Base-by-base conservation (phyloP, 2,888 invertebrate genomes). In the Homarus gammarus region DNA sequence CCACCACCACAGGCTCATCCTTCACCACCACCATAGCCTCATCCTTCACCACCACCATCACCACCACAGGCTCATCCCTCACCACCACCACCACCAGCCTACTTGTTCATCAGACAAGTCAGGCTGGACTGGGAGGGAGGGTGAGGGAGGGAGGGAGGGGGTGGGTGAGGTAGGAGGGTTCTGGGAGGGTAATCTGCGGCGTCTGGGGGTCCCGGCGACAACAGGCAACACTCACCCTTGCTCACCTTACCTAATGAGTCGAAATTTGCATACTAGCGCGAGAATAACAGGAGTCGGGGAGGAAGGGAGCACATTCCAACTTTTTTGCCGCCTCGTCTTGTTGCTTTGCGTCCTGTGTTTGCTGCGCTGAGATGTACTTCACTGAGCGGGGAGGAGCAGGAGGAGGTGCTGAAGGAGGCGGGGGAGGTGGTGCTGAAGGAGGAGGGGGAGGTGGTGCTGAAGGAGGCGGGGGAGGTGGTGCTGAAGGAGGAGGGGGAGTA, bases 201-300 rank as follows among this genome's bases (percentile, higher is more conserved):
- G n/a, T n/a, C n/a, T n/a, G n/a, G n/a, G n/a, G n/a, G n/a, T n/a
- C n/a, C n/a, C n/a, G n/a, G n/a, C n/a, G n/a, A n/a, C n/a, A 27
- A 22, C 84, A 84, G n/a, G 40, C 73, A 73, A 84, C 51, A 75
- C 56, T 75, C 73, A 27, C 56, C 84, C 75, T 72, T 84, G 75
- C 84, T 73, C 33, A 73, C 33, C 73, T 31, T 15, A 56, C 27
- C 84, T 84, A 73, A 84, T 84, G 73, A 73, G 84, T 40, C 84
- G 84, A 84, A 56, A 84, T 84, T 84, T 84, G 84, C 84, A 84
- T 84, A 84, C 84, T 36, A 51, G 75, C 61, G 33, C 36, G 61
- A 33, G 73, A 73, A 73, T 84, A 84, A 84, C 84, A 84, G 84
- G 84, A 73, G 73, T 75, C 72, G 31, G n/a, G 27, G 75, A 44